A percentile compares a stretch with the other conserved stretches of the same genome.
These are phyloP conservation scores for Entomobrya proxima DNA, from an alignment of 2,888 invertebrate genomes.

Conservation along the genomic window DNA sequence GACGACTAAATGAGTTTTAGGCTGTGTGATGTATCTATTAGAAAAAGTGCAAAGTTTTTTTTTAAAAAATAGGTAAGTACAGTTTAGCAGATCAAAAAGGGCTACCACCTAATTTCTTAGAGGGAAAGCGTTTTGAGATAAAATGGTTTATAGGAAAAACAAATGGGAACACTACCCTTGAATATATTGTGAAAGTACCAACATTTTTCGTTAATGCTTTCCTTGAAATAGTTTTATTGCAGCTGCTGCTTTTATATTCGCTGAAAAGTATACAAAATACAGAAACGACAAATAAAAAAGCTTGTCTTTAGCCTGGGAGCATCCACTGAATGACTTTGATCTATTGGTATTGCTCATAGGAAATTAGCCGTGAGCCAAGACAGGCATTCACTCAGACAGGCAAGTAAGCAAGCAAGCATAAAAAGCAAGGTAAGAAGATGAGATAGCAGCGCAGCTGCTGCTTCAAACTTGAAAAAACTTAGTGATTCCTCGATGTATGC, in stretches of 20 bases:
- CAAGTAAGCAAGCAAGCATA: slow-evolving; percentile 36
- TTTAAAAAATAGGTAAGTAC: no score
- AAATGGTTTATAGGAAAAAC: no score
- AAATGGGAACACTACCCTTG: no score
- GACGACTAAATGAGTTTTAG: no score
- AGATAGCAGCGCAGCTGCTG: slow-evolving; percentile 47
- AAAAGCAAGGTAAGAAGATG: slow-evolving; percentile 11
- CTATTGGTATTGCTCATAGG: slow-evolving; percentile 65
- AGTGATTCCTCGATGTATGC: no score
- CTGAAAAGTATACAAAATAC: not conserved
- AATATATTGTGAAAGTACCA: not conserved
- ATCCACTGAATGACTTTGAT: slow-evolving; percentile 54
- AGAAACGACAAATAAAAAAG: not conserved
- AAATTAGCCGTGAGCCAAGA: slow-evolving; percentile 66
- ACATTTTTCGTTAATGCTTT: no score
- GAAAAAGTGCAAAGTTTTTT: no score
- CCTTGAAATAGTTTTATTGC: not conserved
- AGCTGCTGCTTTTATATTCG: not conserved
- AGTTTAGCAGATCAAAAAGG: no score
- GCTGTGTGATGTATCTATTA: no score
- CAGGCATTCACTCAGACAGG: slow-evolving; percentile 23
- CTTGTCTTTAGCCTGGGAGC: slow-evolving; percentile 24
- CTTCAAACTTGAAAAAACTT: no score
- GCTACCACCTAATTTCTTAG: no score
- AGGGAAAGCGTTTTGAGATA: no score